Conservation (phyloP, 1,140 invertebrate genomes). For the Aphelinus certus region DNA sequence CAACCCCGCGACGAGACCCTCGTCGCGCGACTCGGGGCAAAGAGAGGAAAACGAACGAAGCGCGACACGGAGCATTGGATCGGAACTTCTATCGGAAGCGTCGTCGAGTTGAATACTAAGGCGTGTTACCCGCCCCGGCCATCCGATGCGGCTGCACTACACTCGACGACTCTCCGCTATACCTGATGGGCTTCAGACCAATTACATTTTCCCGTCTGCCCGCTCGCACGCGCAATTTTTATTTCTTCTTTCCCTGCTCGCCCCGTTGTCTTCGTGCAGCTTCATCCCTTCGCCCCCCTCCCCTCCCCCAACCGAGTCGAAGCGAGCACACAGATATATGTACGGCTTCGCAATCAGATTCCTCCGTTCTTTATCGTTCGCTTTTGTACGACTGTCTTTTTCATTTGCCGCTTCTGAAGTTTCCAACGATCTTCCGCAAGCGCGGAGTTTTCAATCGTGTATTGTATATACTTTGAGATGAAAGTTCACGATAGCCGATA, state of each 20-base stretch:
- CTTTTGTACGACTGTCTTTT: background rate
- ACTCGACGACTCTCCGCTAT: background rate
- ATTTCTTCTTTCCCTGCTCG: background rate
- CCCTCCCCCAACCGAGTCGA: background rate
- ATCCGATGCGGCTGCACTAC: background rate
- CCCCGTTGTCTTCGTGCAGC: conserved; percentile 3
- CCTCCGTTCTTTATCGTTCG: background rate
- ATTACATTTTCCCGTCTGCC: conserved; percentile 27
- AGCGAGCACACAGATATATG: background rate
- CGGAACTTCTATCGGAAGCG: conserved; percentile 13
- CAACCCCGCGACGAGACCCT: background rate
- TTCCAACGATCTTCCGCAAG: conserved; percentile 9
- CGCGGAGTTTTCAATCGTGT: background rate
- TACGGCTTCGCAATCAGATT: conserved; percentile 20
- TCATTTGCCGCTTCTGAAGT: background rate
- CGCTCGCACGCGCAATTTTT: background rate
- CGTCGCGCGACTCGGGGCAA: background rate
- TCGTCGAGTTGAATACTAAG: conserved; percentile 26
- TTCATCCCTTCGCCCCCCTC: conserved; percentile 5
- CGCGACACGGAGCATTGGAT: conserved; percentile 11
- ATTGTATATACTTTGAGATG: too few species aligned
- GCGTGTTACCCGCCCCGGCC: too few species aligned
- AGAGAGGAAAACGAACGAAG: conserved; percentile 19
- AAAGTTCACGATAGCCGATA: too few species aligned
- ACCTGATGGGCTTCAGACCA: background rate